Base-by-base conservation (phyloP, 2,113 vertebrate genomes). In the Austrofundulus limnaeus region DNA sequence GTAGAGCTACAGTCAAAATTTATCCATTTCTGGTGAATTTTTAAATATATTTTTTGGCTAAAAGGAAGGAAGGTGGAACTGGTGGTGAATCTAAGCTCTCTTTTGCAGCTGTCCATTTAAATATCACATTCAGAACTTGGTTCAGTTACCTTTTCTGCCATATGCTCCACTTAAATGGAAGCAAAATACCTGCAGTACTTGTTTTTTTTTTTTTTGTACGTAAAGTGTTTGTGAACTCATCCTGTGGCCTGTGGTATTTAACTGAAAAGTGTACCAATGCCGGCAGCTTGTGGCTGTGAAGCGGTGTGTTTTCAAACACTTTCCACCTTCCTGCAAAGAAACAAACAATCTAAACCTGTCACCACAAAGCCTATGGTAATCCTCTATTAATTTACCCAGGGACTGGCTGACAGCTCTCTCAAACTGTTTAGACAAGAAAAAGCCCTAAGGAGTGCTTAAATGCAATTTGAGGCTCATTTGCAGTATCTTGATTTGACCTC, bases 211-310 rank as follows among this genome's bases (percentile, higher is more conserved):
- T 43, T 52, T 28, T 17, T 23, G 10, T 2, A 5, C 28, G 57
- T 37, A 71, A 71, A 75, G 39, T 17, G 0, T 21, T 1, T 2
- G 21, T 16, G 7, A 2, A 28, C 28, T 34, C 16, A 48, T 42
- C 10, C 15, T 71, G 70, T 1, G 42, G 54, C 64, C 15, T 71
- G 66, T 25, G 77, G 74, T 67, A 1, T 60, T 20, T 11, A 16
- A 23, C 16, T 59, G 57, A 77, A 65, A 68, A 61, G 11, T 64
- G 4, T 0, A 8, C 16, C 7, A 1, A 9, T 49, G 63, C 50
- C 63, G 70, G 13, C 39, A 15, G 13, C n/a, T 3, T 46, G n/a
- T 50, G 37, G 9, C 62, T 34, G 0, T 37, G 46, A 43, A 25
- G 23, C 1, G 8, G 23, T 10, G n/a, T 2, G 17, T 28, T 16